Evolutionary conservation across 2,888 invertebrate species (phyloP), one percentile per base, ranked within the genome.

Genomic region (Rutpela maculata): DNA sequence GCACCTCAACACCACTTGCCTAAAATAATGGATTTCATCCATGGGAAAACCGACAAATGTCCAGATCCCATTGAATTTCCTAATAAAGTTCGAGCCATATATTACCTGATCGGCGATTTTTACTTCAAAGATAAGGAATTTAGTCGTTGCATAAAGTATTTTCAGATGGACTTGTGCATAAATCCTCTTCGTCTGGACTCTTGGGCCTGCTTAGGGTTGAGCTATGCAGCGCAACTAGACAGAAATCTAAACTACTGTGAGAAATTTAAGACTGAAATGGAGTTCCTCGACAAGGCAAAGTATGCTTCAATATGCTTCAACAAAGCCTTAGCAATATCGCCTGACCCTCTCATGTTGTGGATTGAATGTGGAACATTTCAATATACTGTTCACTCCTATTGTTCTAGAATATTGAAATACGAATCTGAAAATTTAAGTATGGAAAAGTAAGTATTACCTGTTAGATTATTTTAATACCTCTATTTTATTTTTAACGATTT

Each of bases 291-390:
- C 67, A 93, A 94, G 81, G 95, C 95, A 0, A 93, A 94, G 83
- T 92, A 94, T 59, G 95, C 95, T 0, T 92, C 96, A 81, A 92
- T 94, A 75, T 97, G 98, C 90, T 98, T 96, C 87, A 93, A 94
- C 84, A 93, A 94, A 82, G 95, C 98, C 0, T 91, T 97, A 56
- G 93, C 94, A 81, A 88, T 98, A 38, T 94, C 95, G 80, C 93
- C 94, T 0, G 93, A 93, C 43, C 94, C 95, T 86, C 92, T 94
- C 65, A 93, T 94, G 69, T 91, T 98, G 84, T 96, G 96, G 95
- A 96, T 97, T 72, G 98, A 99, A 88, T 97, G 95, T 87, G 98
- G 98, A 2, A 94, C 95, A 50, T 95, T 98, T 86, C 95, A 96
- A 1, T 99, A 98, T 86, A 95, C 94, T 83, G 94, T 98, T 17